A percentile compares a stretch with the other conserved stretches of the same genome.
phyloP scores from a whole-genome alignment of 2,113 vertebrate species.

The Bambusicola thoracicus region DNA sequence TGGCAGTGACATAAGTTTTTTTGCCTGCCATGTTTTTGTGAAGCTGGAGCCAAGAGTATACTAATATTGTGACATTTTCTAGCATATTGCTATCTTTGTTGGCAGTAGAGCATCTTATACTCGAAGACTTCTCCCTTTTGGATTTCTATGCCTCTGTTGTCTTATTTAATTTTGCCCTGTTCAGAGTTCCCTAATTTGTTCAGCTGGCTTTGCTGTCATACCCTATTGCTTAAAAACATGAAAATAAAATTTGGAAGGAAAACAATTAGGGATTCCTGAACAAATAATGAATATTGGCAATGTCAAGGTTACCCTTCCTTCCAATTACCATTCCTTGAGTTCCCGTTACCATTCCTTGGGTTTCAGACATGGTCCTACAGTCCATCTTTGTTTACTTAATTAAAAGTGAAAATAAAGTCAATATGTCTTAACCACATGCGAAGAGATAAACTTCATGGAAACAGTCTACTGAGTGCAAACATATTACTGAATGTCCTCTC shows the following conservation, averaged over 20 bases:
- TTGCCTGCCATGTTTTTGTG: background rate
- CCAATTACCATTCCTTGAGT: rapidly evolving
- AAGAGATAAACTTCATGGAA: background rate
- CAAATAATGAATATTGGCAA: background rate
- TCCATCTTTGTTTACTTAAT: background rate
- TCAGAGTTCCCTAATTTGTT: background rate
- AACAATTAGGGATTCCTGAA: background rate
- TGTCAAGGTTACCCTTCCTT: background rate
- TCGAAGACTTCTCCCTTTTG: background rate
- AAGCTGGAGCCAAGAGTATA: background rate
- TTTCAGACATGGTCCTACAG: rapidly evolving
- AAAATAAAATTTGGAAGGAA: background rate
- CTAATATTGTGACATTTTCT: background rate
- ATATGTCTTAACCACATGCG: background rate
- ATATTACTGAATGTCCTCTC: background rate
- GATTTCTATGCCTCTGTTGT: rapidly evolving
- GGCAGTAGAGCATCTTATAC: background rate
- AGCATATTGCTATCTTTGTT: background rate
- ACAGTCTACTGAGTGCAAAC: background rate
- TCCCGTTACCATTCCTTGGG: rapidly evolving
- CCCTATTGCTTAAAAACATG: background rate
- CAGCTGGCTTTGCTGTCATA: background rate
- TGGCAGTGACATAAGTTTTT: background rate
- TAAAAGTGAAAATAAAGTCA: background rate
- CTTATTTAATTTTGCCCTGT: background rate